Evolutionary conservation across 2,888 invertebrate genomes (phyloP), one percentile per base, ranked within the genome.

Genomic region (Cephus runcator): DNA sequence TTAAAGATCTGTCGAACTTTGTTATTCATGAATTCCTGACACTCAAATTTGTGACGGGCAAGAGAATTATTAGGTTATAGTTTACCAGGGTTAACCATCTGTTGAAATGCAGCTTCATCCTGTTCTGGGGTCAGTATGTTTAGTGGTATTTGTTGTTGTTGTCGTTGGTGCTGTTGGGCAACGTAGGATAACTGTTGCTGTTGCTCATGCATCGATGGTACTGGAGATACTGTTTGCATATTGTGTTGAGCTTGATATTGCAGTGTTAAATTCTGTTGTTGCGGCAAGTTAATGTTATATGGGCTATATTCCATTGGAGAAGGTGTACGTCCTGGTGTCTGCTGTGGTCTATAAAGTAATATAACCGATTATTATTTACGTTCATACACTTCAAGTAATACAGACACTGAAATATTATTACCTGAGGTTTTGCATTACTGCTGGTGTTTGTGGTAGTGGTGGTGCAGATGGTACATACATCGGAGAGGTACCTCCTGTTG

Each of bases 241-340:
- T 71, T 71, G 34, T 71, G 71, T 11, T 71, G 35, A 73, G 84
- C 69, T 15, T 79, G 83, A 79, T 85, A 85, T 12, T 82, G 83
- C 30, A 81, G 81, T 11, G 81, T 78, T 73, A 80, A 40, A 69
- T 82, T 81, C 75, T 86, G 87, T 11, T 82, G 78, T 30, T 87
- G 87, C 56, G 83, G 73, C 40, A 85, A 79, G 33, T 83, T 74
- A 77, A 84, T 77, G 34, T 83, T 87, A 79, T 86, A 89, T 4
- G 83, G 69, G 33, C 78, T 79, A 75, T 84, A 85, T 15, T 86
- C 87, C 85, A 88, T 85, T 4, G 88, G 90, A 3, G 89, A 89
- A 30, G 86, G 85, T 34, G 87, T 87, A 12, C 87, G 84, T 30
- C 85, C 81, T 33, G 89, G 87, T n/a, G 87, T 35, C 34, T 36